Base-by-base conservation (phyloP, 2,113 vertebrate genomes). In the Sturnus vulgaris region DNA sequence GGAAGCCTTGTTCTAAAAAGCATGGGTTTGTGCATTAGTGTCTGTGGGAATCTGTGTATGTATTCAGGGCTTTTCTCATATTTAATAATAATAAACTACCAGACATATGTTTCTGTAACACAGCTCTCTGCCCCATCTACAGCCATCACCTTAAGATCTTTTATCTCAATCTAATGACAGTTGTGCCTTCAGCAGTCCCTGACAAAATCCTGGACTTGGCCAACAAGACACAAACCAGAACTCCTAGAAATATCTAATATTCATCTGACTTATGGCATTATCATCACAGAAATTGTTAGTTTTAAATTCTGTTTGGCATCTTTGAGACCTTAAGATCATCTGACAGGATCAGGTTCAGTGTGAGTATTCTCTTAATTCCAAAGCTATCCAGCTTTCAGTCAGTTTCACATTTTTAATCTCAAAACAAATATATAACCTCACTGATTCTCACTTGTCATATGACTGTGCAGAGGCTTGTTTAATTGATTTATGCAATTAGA, bases 1-100 rank as follows among this genome's bases (percentile, higher is more conserved):
- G 78, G 82, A 95, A 96, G 87, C 73, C 94, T 92, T 95, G 77
- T 79, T 89, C 63, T 92, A 55, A 93, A 92, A 69, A 1, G 25
- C 12, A 3, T 25, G 52, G 61, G 73, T 79, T 91, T 91, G 93
- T 87, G 87, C 65, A 24, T 12, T 52, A 87, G 31, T 49, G 70
- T 91, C 68, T 87, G 49, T 60, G 52, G 71, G 80, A 55, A 63
- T 70, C 84, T 89, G 50, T 65, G 53, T 12, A 33, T 47, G n/a
- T 42, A 27, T 63, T 55, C 92, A 80, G 79, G 71, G 82, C 23
- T 59, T 77, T 83, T 81, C 94, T 83, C 42, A 55, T 75, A 81
- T 57, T 88, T 90, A 83, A 61, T 83, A 52, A 50, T 65, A 88
- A 88, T 73, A 88, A 92, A 60, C 57, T 44, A 15, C 31, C 42